phyloP scores from a whole-genome alignment of 2,113 vertebrate genomes.

The Eurypyga helias region DNA sequence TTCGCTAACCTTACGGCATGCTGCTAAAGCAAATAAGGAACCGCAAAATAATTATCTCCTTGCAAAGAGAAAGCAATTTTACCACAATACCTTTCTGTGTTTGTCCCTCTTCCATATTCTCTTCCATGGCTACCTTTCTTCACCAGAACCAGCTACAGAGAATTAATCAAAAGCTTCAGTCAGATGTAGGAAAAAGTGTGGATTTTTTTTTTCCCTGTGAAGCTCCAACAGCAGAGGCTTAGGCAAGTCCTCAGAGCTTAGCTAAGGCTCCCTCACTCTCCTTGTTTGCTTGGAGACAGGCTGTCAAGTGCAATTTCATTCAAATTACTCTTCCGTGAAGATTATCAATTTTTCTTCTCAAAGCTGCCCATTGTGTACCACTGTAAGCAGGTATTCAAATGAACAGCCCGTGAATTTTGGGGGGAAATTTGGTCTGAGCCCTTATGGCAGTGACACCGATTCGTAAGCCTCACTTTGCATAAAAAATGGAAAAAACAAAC shows the following conservation, averaged over 20 bases:
- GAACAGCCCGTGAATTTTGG: conserved; percentile 75
- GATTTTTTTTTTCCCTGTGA: conserved; percentile 74
- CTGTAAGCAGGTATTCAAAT: conserved; percentile 86
- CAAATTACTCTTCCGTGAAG: conserved; percentile 88
- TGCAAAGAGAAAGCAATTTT: conserved; percentile 54
- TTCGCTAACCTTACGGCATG: conserved; percentile 50
- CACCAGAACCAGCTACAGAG: conserved; percentile 73
- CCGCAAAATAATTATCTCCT: conserved; percentile 47
- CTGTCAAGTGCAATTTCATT: conserved; percentile 95
- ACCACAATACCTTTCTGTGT: conserved; percentile 94
- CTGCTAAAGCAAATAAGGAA: conserved; percentile 60
- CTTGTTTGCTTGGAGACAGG: conserved; percentile 83
- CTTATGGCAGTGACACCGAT: conserved; percentile 54
- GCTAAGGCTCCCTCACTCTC: conserved; percentile 77
- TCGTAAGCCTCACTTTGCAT: conserved; percentile 69
- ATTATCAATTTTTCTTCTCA: conserved; percentile 91
- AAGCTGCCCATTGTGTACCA: conserved; percentile 86
- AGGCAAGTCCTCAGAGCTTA: conserved; percentile 81
- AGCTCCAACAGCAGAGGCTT: conserved; percentile 79
- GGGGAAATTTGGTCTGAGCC: conserved; percentile 73
- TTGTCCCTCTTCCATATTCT: conserved; percentile 98
- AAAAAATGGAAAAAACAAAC: conserved; percentile 73
- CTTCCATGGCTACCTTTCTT: conserved; percentile 91
- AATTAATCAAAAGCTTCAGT: conserved; percentile 82
- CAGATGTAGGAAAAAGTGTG: conserved; percentile 72